Base-by-base conservation (phyloP, 2,888 invertebrate species). In the Dicyrtomina minuta region DNA sequence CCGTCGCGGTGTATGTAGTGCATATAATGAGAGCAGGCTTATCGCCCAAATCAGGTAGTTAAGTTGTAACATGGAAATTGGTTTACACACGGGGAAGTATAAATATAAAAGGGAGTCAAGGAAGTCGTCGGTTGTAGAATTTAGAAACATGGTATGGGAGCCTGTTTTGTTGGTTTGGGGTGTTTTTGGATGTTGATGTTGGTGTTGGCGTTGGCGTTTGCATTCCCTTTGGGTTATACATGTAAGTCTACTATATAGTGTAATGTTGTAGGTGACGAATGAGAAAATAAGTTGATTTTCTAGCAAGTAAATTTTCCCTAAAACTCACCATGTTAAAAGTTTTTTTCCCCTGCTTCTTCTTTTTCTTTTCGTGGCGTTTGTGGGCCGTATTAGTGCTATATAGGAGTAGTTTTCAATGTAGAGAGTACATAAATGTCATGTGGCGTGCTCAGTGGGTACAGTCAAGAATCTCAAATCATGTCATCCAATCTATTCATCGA, bases 261-360 rank as follows among this genome's bases (percentile, higher is more conserved):
- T 46, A 17, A 33, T 27, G 33, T 20, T 41, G 62, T 62, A 46
- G 49, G 62, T 62, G 62, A 62, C 44, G 62, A 62, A 49, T 62
- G 62, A 44, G 49, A 62, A 49, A 60, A 60, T 60, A 58, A 58
- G 58, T 58, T 58, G 58, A 58, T 58, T 58, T 58, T 58, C 39
- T 39, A 39, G 58, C 58, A 58, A 58, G 58, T 58, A 41, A 53
- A 58, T 55, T 17, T 26, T n/a, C n/a, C 33, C 20, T 20, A 17
- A 3, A n/a, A 17, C 20, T 17, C 24, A 15, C 55, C n/a, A 15
- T 58, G 24, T 6, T 53, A 5, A 22, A 24, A 20, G 13, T 22
- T 22, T 22, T 26, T 22, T 22, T 53, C 53, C 22, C 22, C 24
- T 53, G 13, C 24, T 53, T 2, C 51, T 20, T 2, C 17, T 46